phyloP scores from a whole-genome alignment of 92 coral and sea anemone genomes.

The Umimayanthus kanabou region DNA sequence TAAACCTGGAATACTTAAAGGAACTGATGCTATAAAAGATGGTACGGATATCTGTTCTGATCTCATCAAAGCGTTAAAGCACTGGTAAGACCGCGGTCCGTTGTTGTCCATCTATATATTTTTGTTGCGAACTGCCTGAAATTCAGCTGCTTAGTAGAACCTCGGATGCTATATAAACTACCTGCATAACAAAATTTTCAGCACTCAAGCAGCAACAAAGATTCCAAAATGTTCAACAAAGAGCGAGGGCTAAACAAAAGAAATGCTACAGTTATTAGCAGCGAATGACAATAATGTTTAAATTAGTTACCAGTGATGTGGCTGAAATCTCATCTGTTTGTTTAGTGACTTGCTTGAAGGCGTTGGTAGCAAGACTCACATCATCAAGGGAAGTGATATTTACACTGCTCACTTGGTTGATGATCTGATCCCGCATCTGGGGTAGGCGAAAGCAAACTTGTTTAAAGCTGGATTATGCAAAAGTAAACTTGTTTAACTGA shows the following conservation, averaged over 20 bases:
- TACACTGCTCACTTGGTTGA: constrained; percentile 21
- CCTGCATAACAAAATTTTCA: no score
- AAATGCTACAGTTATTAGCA: not conserved
- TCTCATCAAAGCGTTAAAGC: not conserved
- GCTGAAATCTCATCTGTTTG: constrained; percentile 39
- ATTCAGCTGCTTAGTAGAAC: no score
- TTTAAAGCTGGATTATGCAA: not conserved
- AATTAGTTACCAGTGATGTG: constrained; percentile 24
- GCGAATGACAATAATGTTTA: not conserved
- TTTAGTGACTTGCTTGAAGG: constrained; percentile 44
- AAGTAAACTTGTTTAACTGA: no score
- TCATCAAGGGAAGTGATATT: constrained; percentile 29
- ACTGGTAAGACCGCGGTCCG: no score
- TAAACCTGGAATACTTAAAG: not conserved
- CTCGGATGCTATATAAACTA: no score
- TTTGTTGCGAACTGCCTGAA: no score
- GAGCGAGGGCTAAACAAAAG: no score
- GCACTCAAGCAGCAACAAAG: no score
- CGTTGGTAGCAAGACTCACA: constrained; percentile 22
- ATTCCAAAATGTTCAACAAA: no score
- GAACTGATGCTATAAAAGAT: not conserved
- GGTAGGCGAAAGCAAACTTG: not conserved
- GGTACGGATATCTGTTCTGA: no score
- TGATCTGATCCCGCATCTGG: constrained; percentile 31
- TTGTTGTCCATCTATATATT: no score